phyloP scores from a whole-genome alignment of 2,888 invertebrate genomes.

The Aphodius sticticus region DNA sequence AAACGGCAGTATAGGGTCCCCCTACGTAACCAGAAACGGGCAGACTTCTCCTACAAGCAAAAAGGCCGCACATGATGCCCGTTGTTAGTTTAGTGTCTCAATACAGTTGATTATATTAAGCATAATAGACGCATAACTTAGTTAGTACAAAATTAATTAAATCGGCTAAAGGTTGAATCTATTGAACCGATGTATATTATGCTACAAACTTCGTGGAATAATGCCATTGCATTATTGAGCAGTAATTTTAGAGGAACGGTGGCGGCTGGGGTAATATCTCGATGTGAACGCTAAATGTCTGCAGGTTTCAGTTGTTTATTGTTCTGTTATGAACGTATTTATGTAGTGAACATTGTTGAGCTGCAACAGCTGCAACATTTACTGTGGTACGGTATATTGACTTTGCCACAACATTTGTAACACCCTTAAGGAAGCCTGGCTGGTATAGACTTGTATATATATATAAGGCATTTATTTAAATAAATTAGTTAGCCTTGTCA shows the following conservation, averaged over 20 bases:
- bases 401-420: too few relatives aligned
- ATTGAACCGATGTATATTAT: not conserved
- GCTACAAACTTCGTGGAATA: not conserved
- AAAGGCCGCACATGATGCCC: not conserved
- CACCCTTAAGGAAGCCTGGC: too few relatives aligned
- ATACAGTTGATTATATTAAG: not conserved
- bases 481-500: too few relatives aligned
- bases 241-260: not conserved
- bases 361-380: too few relatives aligned
- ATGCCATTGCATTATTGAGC: not conserved
- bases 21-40: not conserved
- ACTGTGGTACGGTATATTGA: too few relatives aligned
- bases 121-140: not conserved
- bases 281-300: not conserved
- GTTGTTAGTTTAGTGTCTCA: not conserved
- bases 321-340: not conserved
- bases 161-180: not conserved
- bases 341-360: too few relatives aligned
- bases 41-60: not conserved
- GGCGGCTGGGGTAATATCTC: not conserved
- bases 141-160: not conserved
- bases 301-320: not conserved
- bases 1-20: conserved; percentile 1
- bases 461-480: too few relatives aligned
- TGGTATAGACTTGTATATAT: too few relatives aligned